Percentiles rank a stretch among this genome's conserved stretches.
Evolutionary conservation across 2,113 vertebrate genomes (phyloP).

Genomic region (Herpetotheres cachinnans): DNA sequence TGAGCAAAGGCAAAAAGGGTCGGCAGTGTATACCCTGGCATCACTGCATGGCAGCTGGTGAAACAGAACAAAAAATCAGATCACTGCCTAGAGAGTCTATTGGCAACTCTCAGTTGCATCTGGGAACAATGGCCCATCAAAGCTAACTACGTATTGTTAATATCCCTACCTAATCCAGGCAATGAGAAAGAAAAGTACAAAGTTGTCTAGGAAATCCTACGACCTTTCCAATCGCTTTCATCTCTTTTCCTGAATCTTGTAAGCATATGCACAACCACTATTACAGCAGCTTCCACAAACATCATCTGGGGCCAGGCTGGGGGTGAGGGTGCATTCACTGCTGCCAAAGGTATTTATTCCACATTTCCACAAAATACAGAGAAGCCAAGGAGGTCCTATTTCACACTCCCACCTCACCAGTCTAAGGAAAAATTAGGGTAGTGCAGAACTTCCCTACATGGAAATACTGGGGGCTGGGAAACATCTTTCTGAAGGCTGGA

Average conservation of each 20-base stretch:
- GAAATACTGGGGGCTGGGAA: not conserved
- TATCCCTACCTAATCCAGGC: constrained; percentile 31
- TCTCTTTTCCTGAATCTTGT: not conserved
- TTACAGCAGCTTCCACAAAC: not conserved
- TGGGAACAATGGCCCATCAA: constrained; percentile 66
- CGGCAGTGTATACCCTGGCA: constrained; percentile 65
- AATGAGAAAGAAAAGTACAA: not conserved
- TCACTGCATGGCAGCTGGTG: constrained; percentile 57
- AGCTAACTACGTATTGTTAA: constrained; percentile 41
- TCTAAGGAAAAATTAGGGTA: not conserved
- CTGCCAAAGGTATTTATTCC: not conserved
- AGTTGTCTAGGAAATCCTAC: not conserved
- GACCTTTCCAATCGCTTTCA: not conserved
- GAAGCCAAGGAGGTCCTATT: not conserved
- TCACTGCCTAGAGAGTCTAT: constrained; percentile 47
- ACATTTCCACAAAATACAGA: not conserved
- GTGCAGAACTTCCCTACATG: not conserved
- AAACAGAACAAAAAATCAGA: constrained; percentile 54
- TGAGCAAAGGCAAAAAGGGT: not conserved
- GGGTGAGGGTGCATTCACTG: not conserved
- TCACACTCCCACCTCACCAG: not conserved
- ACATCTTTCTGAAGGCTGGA: not conserved
- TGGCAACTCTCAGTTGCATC: constrained; percentile 63
- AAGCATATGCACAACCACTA: not conserved
- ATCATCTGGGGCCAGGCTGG: not conserved